Base-by-base conservation (phyloP, 2,113 vertebrate genomes). In the Pachycephala philippinensis region DNA sequence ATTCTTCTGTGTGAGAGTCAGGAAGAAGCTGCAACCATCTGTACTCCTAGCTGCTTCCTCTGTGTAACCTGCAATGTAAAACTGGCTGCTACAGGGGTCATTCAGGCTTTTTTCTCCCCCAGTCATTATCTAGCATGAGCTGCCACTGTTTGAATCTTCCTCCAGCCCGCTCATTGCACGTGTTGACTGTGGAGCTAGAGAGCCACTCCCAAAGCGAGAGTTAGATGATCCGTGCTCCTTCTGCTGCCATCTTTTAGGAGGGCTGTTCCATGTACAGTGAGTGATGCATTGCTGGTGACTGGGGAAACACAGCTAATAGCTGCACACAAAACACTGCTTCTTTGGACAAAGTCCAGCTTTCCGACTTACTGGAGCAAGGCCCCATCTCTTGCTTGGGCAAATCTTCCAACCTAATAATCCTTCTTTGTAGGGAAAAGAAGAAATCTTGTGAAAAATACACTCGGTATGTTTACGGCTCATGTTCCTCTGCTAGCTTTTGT, bases 11-110 rank as follows among this genome's bases (percentile, higher is more conserved):
- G 19, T 72, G 78, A 78, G 84, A 93, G 66, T 59, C 87, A 91
- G 81, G 57, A 78, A 90, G 78, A 96, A 57, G 87, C 91, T 96
- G 71, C 71, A 91, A 63, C 63, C 84, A 80, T 93, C 82, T 96
- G 71, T 54, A 69, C 59, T 87, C 37, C 47, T 85, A 50, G 64
- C 22, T 7, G 6, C 42, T 92, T 68, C 42, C 45, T 95, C 59
- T 71, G 26, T 56, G 37, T 59, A 28, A 56, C 59, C 28, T 53
- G 11, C 75, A 69, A 18, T 39, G 50, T 47, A 70, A 83, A 86
- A 57, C 11, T 79, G 63, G 27, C 56, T 72, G 47, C 45, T 3
- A 1, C 45, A 15, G n/a, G 39, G 71, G 9, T 39, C 45, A n/a
- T 84, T 89, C 61, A 49, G 81, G 21, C 44, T 68, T 21, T 64